Evolutionary conservation across 2,888 invertebrate species (phyloP), one percentile per base, ranked within the genome.

Genomic region (Agrotis clavis): DNA sequence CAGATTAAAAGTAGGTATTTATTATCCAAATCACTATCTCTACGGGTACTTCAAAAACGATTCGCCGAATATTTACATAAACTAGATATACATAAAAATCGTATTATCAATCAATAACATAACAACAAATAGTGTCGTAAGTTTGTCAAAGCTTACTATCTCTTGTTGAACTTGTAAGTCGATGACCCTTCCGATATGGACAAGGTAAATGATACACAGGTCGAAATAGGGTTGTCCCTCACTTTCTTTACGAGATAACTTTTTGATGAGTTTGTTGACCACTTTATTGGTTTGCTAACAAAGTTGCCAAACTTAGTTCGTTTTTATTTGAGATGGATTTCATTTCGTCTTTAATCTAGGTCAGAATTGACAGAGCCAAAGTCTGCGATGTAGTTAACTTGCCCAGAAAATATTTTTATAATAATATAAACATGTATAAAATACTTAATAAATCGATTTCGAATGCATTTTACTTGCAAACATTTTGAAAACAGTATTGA

Each of bases 141-240:
- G 21, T 61, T 65, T 74, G 74, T 51, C 25, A 75, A 60, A 59
- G 66, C 50, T 47, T 14, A 41, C n/a, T 79, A 81, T 83, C 81
- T 77, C 65, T 76, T 84, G 81, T 84, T 85, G 81, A 84, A 86
- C 82, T 83, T 82, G 79, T 82, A 71, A 80, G 89, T 90, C 87
- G 83, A 77, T 77, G 86, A 87, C 80, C 86, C 82, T 78, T 67
- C 61, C 41, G 81, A 85, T 88, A 87, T 54, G 71, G 64, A 53
- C 51, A 66, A 74, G 59, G 72, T 71, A 71, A 83, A 82, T 82
- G 80, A 82, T 75, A 71, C 59, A 48, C 21, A 74, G 74, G 67
- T 72, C 65, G 51, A 35, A 48, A 50, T 75, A 83, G 77, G 86
- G 84, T 41, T 81, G 75, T 30, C 57, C 59, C 54, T 18, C 13